Conservation (phyloP, 2,888 invertebrate species). For the Rhagophthalmus giganteus region DNA sequence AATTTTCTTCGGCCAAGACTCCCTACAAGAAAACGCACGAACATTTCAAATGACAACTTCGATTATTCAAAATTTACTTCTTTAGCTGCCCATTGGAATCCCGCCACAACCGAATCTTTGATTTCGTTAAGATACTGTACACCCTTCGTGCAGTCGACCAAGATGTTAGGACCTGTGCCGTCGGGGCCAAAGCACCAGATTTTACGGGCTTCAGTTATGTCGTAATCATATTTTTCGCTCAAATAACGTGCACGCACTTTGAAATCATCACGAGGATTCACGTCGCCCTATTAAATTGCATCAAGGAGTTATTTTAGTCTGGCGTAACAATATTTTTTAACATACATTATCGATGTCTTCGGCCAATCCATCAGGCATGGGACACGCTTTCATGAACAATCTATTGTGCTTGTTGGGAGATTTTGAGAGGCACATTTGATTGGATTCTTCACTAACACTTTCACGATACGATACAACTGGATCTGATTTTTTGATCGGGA, state of each 20-base stretch:
- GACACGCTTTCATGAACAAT: constrained; percentile 67
- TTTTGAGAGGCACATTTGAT: constrained; percentile 96
- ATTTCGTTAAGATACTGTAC: constrained; percentile 99
- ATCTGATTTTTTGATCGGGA: constrained; percentile 98
- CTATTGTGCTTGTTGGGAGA: constrained; percentile 99
- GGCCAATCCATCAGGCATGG: constrained; percentile 95
- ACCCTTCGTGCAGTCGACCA: constrained; percentile 98
- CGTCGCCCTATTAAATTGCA: constrained; percentile 64
- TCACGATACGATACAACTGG: constrained; percentile 99
- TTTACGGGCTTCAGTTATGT: constrained; percentile 96
- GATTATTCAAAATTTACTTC: constrained; percentile 61
- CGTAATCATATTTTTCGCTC: constrained; percentile 95
- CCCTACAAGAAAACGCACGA: too few relatives aligned
- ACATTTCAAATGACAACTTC: constrained; percentile 68
- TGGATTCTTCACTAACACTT: constrained; percentile 92
- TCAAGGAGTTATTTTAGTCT: too few relatives aligned
- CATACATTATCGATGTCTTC: constrained; percentile 98
- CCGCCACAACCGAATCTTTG: constrained; percentile 98
- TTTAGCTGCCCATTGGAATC: constrained; percentile 99
- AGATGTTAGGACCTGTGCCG: constrained; percentile 95
- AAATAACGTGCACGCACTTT: constrained; percentile 95
- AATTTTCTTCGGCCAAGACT: constrained; percentile 97
- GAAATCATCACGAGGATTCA: constrained; percentile 95
- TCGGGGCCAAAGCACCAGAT: constrained; percentile 99
- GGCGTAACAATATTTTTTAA: too few relatives aligned